Conservation (phyloP, 2,888 invertebrate species). For the Alsophila aescularia region DNA sequence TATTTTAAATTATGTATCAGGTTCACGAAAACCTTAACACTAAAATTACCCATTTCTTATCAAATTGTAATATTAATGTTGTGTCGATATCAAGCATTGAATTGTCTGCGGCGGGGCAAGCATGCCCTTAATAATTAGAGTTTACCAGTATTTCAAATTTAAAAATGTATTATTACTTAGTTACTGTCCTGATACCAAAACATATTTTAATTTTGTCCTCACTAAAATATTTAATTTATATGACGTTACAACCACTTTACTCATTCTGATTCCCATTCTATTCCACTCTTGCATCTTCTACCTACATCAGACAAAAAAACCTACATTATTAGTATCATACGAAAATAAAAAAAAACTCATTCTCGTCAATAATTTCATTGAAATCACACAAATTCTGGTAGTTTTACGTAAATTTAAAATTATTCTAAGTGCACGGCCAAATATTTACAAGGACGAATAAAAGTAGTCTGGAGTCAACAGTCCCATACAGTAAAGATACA, state of each 20-base stretch:
- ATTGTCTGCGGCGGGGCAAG: no score
- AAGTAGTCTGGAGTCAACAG: conserved; percentile 1
- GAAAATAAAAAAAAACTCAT: conserved; percentile 5
- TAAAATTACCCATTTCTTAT: no score
- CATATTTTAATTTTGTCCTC: no score
- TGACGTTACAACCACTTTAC: not conserved
- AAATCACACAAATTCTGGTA: conserved; percentile 15
- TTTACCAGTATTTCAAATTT: no score
- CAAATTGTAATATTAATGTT: no score
- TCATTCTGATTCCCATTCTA: not conserved
- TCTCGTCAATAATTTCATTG: conserved; percentile 29
- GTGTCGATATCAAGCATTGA: no score
- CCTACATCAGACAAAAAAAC: not conserved
- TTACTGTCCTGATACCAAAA: no score
- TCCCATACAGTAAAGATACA: not conserved
- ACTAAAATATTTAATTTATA: no score
- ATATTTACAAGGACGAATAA: conserved; percentile 5
- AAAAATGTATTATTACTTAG: no score
- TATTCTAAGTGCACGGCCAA: conserved; percentile 23
- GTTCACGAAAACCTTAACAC: no score
- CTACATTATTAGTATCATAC: not conserved
- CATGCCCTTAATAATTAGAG: no score
- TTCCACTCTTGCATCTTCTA: not conserved
- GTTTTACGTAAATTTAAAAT: conserved; percentile 33
- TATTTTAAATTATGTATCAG: no score